Base-by-base conservation (phyloP, 2,888 invertebrate species). In the Danaus chrysippus region DNA sequence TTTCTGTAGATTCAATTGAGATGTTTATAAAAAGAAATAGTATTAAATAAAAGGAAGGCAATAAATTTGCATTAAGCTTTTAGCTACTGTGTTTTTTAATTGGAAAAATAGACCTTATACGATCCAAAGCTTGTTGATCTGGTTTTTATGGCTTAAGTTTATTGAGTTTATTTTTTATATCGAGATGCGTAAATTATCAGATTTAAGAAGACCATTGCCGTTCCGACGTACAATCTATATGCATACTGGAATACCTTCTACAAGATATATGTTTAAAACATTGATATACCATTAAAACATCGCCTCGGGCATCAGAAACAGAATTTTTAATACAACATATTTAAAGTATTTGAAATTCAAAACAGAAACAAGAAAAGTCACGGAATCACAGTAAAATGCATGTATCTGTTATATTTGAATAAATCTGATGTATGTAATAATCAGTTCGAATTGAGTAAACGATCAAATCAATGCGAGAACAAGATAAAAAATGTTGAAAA, bases 191-290 rank as follows among this genome's bases (percentile, higher is more conserved):
- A 59, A 63, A 59, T 34, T 34, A 34, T 54, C 59, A 46, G 59
- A 59, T 59, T 62, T 59, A 59, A 46, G 42, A 63, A 54, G 23
- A 57, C 56, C n/a, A 58, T 59, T 19, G 41, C 56, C 34, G 42
- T 12, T 23, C n/a, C n/a, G 12, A 17, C 10, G 15, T 54, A 54
- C 53, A 59, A 56, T 56, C 46, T 34, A 19, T 10, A 60, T 46
- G 46, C 52, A 52, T 61, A 56, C 52, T 41, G 42, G 54, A 23
- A 61, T 42, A 53, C 41, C 42, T 53, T 49, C 9, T 42, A 57
- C 19, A 41, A 58, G 41, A 42, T 42, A 41, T 58, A 53, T 54
- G 19, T 19, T 12, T n/a, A 17, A 13, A 34, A 23, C 23, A 23
- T 23, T 23, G 23, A 23, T 23, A 23, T 23, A 23, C 23, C 23